Base-by-base conservation (phyloP, 2,113 vertebrate genomes). In the Myocastor coypus region DNA sequence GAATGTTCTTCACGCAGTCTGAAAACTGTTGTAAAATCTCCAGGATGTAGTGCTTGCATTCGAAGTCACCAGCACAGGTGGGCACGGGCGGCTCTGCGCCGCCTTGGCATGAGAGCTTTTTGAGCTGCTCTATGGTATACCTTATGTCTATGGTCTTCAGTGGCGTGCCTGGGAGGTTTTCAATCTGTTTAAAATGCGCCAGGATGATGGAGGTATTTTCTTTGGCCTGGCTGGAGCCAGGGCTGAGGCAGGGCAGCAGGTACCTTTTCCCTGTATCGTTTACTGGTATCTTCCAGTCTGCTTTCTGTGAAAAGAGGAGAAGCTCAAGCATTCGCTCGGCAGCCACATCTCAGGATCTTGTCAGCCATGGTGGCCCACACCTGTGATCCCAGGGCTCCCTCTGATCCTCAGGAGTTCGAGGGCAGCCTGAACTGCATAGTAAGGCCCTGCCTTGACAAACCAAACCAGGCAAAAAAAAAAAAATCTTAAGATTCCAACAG, bases 61-160 rank as follows among this genome's bases (percentile, higher is more conserved):
- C 0, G 17, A 75, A 77, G 50, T 0, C 0, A 0, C 0, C 1
- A 4, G 5, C 0, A 9, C 57, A 4, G 0, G 9, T 0, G 9
- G 61, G 40, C 0, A 32, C 40, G 28, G 12, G 52, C 4, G 22
- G 5, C 22, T 64, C 59, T 0, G 22, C 4, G 0, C 0, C 17
- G 0, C 1, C 14, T 5, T 0, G 20, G 1, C 4, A 0, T 0
- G 1, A 20, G 46, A 97, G 68, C 28, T 95, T 95, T 1, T 42
- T 5, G 0, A 97, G 97, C 19, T 95, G 91, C 6, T 87, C 16
- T 6, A 61, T 63, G 92, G 88, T 6, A 0, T 28, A 19, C 0
- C 9, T 1, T 1, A 87, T 26, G 3, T 22, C 11, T 3, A 0
- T 0, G 4, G 1, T 3, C 28, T 87, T 34, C 0, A 55, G 3